phyloP scores from a whole-genome alignment of 2,797 vertebrate genomes.

The Hippocampus kuda region DNA sequence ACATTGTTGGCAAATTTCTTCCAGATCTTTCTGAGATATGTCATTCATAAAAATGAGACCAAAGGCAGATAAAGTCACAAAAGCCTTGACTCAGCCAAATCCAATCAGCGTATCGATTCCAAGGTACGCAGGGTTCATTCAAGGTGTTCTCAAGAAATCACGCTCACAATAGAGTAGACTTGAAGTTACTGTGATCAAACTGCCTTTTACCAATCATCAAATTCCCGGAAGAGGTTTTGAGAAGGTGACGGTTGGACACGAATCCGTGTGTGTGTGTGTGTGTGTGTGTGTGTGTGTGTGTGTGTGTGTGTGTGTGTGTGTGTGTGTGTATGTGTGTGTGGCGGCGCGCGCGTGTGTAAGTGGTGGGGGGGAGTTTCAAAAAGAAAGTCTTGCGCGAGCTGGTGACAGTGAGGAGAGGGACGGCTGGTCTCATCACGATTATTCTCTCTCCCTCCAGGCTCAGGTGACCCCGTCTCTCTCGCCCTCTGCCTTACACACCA shows the following conservation, averaged over 20 bases:
- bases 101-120: conserved; percentile 2
- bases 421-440: conserved; percentile 70
- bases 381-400: conserved; percentile 11
- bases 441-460: conserved; percentile 61
- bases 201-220: background rate
- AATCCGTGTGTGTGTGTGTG: no score
- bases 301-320: no score
- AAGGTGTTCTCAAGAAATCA: background rate
- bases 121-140: background rate
- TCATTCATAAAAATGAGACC: background rate
- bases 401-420: conserved; percentile 34
- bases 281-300: no score
- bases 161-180: background rate
- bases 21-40: background rate
- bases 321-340: no score
- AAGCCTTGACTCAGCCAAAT: background rate
- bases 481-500: conserved; percentile 56
- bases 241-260: conserved; percentile 11
- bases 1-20: background rate
- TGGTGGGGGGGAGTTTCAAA: no score
- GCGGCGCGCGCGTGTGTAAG: no score
- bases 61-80: background rate
- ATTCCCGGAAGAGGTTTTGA: background rate
- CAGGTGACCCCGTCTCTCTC: conserved; percentile 54
- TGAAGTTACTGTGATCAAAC: background rate